Conservation (phyloP, 2,888 invertebrate species). For the Melinaea menophilus region DNA sequence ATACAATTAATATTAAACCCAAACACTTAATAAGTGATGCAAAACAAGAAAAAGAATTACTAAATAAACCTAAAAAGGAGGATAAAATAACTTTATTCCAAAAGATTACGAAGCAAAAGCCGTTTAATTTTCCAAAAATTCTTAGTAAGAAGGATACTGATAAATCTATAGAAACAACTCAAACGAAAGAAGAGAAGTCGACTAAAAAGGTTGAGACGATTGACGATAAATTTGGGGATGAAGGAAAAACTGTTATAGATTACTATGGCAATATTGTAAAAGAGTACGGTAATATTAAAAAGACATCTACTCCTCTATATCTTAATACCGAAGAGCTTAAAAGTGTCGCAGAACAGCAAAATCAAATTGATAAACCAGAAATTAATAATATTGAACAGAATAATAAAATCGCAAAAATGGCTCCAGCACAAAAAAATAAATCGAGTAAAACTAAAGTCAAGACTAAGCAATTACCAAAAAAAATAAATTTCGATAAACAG, state of each 20-base stretch:
- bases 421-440: conserved; percentile 35
- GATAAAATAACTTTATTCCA: conserved; percentile 63
- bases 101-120: conserved; percentile 65
- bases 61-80: conserved; percentile 52
- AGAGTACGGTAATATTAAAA: conserved; percentile 79
- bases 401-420: conserved; percentile 43
- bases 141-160: conserved; percentile 58
- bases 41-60: conserved; percentile 28
- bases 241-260: conserved; percentile 84
- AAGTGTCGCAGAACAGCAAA: conserved; percentile 75
- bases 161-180: conserved; percentile 40
- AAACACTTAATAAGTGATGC: background rate
- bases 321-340: conserved; percentile 81
- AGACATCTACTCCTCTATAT: conserved; percentile 73
- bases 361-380: conserved; percentile 47
- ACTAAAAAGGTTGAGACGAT: conserved; percentile 44
- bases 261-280: conserved; percentile 89
- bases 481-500: conserved; percentile 5
- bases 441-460: conserved; percentile 39
- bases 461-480: conserved; percentile 20
- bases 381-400: conserved; percentile 31
- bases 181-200: conserved; percentile 32
- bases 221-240: conserved; percentile 76
- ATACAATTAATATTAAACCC: conserved; percentile 32
- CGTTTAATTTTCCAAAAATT: conserved; percentile 60